These are phyloP conservation scores for Bombus pyrosoma DNA, from an alignment of 1,140 invertebrate genomes.

Conservation along the genomic window DNA sequence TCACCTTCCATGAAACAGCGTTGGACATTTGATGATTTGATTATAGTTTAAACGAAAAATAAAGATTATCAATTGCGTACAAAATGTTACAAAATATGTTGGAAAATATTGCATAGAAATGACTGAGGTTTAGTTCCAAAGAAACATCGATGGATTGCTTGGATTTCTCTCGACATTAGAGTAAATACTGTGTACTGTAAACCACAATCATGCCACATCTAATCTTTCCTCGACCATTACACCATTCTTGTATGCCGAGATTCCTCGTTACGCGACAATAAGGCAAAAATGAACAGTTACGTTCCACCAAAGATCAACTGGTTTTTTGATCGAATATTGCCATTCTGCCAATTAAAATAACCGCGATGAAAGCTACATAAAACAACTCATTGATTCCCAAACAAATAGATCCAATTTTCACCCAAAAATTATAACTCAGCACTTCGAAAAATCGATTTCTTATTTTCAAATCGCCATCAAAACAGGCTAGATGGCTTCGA, in stretches of 20 bases:
- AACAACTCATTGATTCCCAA: too few relatives aligned
- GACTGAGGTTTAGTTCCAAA: background rate
- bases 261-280: background rate
- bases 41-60: background rate
- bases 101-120: background rate
- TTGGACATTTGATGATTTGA: background rate
- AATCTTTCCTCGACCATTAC: background rate
- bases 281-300: background rate
- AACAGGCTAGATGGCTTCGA: background rate
- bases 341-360: background rate
- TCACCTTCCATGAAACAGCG: background rate
- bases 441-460: background rate
- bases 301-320: background rate
- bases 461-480: background rate
- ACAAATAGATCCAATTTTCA: background rate
- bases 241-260: background rate
- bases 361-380: background rate
- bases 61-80: background rate
- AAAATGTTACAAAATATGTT: background rate
- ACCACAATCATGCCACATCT: background rate
- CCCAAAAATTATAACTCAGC: too few relatives aligned
- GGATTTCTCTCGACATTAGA: background rate
- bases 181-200: background rate
- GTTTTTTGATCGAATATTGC: background rate
- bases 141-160: background rate